Evolutionary conservation across 2,113 vertebrate species (phyloP).

Genomic region (Colistium nudipinnis): DNA sequence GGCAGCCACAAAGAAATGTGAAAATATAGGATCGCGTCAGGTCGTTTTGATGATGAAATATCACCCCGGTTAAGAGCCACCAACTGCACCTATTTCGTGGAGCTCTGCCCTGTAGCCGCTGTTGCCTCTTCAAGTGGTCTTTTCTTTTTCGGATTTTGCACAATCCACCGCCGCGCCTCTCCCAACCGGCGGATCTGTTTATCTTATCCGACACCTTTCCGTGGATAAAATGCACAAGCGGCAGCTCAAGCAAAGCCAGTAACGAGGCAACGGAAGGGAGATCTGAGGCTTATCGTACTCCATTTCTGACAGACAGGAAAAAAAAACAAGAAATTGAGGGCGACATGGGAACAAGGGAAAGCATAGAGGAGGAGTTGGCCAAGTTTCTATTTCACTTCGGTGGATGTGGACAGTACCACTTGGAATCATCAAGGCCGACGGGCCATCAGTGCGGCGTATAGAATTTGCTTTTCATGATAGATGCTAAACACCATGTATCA

Average conservation of each 20-base stretch:
- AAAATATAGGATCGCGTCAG: conserved; percentile 40
- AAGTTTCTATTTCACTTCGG: too few species aligned
- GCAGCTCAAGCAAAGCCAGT: conserved; percentile 23
- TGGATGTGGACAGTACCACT: not conserved
- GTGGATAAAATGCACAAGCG: conserved; percentile 25
- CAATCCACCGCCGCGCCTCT: conserved; percentile 20
- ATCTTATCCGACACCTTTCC: conserved; percentile 32
- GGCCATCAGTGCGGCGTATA: too few species aligned
- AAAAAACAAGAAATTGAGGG: too few species aligned
- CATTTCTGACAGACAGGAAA: not conserved
- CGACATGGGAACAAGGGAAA: not conserved
- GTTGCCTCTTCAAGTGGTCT: not conserved
- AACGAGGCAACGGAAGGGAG: conserved; percentile 12
- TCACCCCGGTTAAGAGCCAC: conserved; percentile 21
- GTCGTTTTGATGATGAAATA: conserved; percentile 51
- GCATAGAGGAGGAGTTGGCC: not conserved
- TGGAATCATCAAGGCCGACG: not conserved
- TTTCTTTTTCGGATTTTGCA: not conserved
- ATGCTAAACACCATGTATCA: not conserved
- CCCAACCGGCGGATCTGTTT: conserved; percentile 34
- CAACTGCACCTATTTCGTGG: not conserved
- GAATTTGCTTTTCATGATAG: not conserved
- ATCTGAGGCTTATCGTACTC: not conserved
- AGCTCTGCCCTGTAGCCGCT: not conserved
- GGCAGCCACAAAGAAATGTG: conserved; percentile 17